phyloP scores from a whole-genome alignment of 2,113 vertebrate species.

The Plecturocebus donacophilus region DNA sequence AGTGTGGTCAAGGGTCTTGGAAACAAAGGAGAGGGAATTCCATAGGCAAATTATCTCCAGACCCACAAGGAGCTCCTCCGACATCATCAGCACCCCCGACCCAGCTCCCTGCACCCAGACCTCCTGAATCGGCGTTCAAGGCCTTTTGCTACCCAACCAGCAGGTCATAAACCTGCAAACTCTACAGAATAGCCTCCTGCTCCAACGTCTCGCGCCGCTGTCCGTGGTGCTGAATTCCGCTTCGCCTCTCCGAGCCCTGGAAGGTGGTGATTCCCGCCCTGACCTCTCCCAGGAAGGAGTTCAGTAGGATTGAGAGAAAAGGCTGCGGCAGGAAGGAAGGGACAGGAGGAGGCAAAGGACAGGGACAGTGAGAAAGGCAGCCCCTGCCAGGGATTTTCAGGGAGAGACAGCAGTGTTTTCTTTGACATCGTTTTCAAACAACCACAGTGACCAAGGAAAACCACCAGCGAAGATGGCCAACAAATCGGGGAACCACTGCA shows the following conservation, averaged over 20 bases:
- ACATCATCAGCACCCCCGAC: neutral
- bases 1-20: neutral
- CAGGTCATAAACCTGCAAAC: accelerated
- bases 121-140: neutral
- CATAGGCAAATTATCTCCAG: neutral
- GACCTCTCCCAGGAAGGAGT: neutral
- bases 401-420: neutral
- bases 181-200: accelerated
- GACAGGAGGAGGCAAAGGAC: neutral
- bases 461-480: neutral
- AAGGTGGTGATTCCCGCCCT: neutral
- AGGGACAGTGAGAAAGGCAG: neutral
- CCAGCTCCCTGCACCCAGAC: neutral
- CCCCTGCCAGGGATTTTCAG: neutral
- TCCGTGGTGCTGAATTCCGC: conserved; percentile 68
- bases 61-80: neutral
- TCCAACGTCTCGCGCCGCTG: neutral
- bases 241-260: accelerated
- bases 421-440: neutral
- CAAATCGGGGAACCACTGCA: accelerated
- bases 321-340: neutral
- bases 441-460: neutral
- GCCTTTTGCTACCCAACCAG: neutral
- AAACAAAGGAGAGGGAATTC: neutral
- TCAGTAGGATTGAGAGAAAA: neutral